Conservation (phyloP, 2,888 invertebrate genomes). For the Criorhina ranunculi region DNA sequence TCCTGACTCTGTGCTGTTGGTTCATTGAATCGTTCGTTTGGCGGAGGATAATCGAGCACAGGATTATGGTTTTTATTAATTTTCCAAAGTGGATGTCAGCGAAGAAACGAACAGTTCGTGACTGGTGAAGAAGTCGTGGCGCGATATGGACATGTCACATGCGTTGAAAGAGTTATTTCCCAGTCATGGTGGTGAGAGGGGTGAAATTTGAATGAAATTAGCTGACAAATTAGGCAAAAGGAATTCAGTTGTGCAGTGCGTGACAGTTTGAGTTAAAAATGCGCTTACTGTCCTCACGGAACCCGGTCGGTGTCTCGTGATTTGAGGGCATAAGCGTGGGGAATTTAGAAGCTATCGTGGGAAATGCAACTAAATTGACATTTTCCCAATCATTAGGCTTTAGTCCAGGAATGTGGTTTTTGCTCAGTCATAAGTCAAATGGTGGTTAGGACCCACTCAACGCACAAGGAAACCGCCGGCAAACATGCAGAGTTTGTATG, state of each 20-base stretch:
- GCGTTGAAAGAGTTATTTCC: constrained; percentile 28
- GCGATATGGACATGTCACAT: constrained; percentile 47
- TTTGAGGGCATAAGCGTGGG: background rate
- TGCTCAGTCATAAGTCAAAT: background rate
- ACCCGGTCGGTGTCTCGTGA: constrained; percentile 25
- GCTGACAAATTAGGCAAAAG: constrained; percentile 23
- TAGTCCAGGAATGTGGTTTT: background rate
- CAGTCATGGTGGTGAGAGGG: constrained; percentile 2
- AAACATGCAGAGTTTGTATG: background rate
- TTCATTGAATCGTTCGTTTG: constrained; percentile 48
- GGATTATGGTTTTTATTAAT: constrained; percentile 23
- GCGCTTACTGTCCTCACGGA: background rate
- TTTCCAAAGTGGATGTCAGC: constrained; percentile 27
- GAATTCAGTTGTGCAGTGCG: constrained; percentile 41
- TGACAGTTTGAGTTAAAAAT: constrained; percentile 44
- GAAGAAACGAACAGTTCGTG: constrained; percentile 30
- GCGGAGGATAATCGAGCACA: background rate
- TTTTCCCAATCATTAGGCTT: constrained; percentile 12
- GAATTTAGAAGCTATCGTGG: constrained; percentile 27
- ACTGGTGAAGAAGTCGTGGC: constrained; percentile 22
- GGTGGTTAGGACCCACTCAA: background rate
- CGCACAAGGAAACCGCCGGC: background rate
- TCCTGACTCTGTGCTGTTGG: constrained; percentile 43
- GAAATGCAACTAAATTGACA: constrained; percentile 41
- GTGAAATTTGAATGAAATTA: constrained; percentile 39